Percentiles rank a stretch among this genome's conserved stretches.
Conservation (phyloP, 1,140 invertebrate genomes). For the Cheumatopsyche charites region DNA sequence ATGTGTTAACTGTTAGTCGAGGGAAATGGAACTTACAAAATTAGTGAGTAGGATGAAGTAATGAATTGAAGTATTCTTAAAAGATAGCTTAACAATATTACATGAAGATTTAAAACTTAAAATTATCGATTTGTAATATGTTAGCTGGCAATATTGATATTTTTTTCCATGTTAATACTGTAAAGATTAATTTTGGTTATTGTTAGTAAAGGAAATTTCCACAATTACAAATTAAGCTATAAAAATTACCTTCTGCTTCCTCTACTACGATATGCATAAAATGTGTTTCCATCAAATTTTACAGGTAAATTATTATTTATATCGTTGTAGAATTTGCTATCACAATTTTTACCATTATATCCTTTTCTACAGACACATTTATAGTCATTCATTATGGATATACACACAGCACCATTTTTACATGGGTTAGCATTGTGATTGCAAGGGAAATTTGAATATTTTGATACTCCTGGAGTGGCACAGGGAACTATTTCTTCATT, state of each 20-base stretch:
- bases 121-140: constrained; percentile 40
- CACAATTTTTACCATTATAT: constrained; percentile 60
- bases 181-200: constrained; percentile 22
- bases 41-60: constrained; percentile 42
- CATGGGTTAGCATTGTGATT: constrained; percentile 61
- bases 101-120: constrained; percentile 41
- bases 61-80: constrained; percentile 39
- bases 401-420: constrained; percentile 71
- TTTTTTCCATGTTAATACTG: constrained; percentile 47
- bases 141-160: constrained; percentile 41
- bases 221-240: background rate
- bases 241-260: constrained; percentile 57
- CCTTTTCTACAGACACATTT: constrained; percentile 59
- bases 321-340: constrained; percentile 56
- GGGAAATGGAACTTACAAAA: constrained; percentile 39
- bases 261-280: constrained; percentile 60
- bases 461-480: constrained; percentile 58
- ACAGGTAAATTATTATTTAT: constrained; percentile 58
- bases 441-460: constrained; percentile 58
- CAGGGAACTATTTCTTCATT: constrained; percentile 59
- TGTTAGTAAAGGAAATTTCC: constrained; percentile 22
- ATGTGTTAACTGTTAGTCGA: background rate
- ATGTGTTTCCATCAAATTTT: constrained; percentile 60
- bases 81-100: constrained; percentile 37
- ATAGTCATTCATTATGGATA: constrained; percentile 63